Conservation (phyloP, 1,140 invertebrate species). For the Rhagoletis pomonella region DNA sequence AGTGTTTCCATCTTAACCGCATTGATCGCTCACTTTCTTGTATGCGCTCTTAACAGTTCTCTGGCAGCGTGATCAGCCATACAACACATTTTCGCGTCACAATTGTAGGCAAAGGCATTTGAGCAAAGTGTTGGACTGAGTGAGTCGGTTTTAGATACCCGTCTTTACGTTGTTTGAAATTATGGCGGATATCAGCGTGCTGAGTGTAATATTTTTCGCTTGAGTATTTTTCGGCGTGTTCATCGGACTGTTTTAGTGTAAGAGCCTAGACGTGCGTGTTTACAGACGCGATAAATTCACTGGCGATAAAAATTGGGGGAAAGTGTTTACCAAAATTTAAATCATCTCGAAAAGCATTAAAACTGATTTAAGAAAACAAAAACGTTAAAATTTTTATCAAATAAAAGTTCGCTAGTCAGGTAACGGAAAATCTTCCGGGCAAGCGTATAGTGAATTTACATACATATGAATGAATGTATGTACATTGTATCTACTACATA, state of each 20-base stretch:
- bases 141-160: conserved; percentile 15
- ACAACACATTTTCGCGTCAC: not conserved
- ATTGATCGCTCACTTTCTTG: not conserved
- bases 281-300: conserved; percentile 8
- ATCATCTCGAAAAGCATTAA: not conserved
- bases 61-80: conserved; percentile 9
- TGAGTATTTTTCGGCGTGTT: conserved; percentile 31
- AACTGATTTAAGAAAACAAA: too few relatives aligned
- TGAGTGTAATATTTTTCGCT: conserved; percentile 38
- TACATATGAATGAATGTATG: not conserved
- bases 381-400: not conserved
- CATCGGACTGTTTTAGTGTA: conserved; percentile 20
- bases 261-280: not conserved
- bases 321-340: not conserved
- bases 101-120: not conserved
- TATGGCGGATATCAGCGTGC: not conserved
- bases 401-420: not conserved
- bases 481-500: not conserved
- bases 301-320: not conserved
- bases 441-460: not conserved
- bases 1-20: not conserved
- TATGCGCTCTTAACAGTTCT: not conserved
- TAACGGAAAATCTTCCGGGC: not conserved
- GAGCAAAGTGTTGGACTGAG: conserved; percentile 33
- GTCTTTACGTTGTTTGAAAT: not conserved